phyloP scores from a whole-genome alignment of 2,888 invertebrate species.

The Pogonocherus hispidulus region DNA sequence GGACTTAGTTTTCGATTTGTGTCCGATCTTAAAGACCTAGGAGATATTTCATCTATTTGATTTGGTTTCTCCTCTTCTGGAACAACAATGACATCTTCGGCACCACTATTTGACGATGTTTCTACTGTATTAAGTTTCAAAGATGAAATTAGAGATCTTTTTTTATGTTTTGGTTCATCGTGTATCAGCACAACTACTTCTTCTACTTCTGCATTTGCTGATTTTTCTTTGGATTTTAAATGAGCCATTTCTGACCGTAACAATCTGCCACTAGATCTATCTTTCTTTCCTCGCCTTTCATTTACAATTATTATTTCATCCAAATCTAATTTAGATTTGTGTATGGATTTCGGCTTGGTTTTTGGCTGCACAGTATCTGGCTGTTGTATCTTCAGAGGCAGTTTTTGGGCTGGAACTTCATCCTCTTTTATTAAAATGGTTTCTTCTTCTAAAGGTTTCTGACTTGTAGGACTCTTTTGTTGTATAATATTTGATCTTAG shows the following conservation, averaged over 20 bases:
- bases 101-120: background rate
- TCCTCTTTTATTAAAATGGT: conserved; percentile 8
- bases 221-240: background rate
- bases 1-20: background rate
- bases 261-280: conserved; percentile 17
- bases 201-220: conserved; percentile 25
- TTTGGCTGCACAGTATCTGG: conserved; percentile 38
- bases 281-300: conserved; percentile 22
- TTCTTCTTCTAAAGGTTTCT: background rate
- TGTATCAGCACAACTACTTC: conserved; percentile 37
- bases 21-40: background rate
- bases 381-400: background rate
- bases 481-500: background rate
- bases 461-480: conserved; percentile 2
- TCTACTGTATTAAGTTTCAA: background rate
- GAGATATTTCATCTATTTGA: background rate
- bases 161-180: conserved; percentile 35
- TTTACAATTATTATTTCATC: conserved; percentile 33
- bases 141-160: background rate
- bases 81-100: background rate
- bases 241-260: conserved; percentile 10
- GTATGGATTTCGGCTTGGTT: background rate
- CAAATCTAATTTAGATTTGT: conserved; percentile 22
- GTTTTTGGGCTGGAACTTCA: background rate
- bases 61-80: background rate